Evolutionary conservation across 2,888 invertebrate genomes (phyloP), one percentile per base, ranked within the genome.

Genomic region (Hypomecis atomaria): DNA sequence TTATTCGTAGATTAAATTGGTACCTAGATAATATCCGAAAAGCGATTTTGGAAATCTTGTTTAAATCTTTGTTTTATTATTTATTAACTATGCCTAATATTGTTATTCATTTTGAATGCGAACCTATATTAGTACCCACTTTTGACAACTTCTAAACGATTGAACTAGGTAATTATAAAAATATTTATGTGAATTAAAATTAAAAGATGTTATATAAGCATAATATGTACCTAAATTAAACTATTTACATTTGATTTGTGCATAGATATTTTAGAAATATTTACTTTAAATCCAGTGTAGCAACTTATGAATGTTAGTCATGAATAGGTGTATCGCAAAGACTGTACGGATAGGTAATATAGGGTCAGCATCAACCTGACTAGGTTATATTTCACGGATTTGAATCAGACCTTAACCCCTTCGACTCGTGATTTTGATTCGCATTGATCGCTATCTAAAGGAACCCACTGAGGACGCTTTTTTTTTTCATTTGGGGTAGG

Each of bases 251-350:
- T 47, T 52, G n/a, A 47, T 62, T 63, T 63, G 53, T 52, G 58
- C 47, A 36, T 45, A 50, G 42, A 36, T 36, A 45, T 56, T 64
- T 64, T 64, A 64, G 64, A 56, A 33, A 59, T 43, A 10, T 64
- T 64, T 59, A 56, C 42, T 44, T 59, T 59, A 36, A 57, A 62
- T 50, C 63, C 64, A 56, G 37, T 66, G 65, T 65, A 66, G 53
- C 10, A 53, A 65, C 65, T 59, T 61, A 71, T 59, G 58, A 50
- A 68, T 68, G 69, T 68, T 65, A 65, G 40, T 53, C 47, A 65
- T 66, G 65, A 65, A 57, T 71, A 69, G 69, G 44, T 62, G 65
- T 68, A 69, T 65, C 62, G 71, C 72, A 71, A 72, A 72, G 72
- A 72, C 72, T 72, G 72, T 71, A 69, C 57, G 71, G 62, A 63